Evolutionary conservation across 2,888 invertebrate genomes (phyloP).

Genomic region (Atherix ibis): DNA sequence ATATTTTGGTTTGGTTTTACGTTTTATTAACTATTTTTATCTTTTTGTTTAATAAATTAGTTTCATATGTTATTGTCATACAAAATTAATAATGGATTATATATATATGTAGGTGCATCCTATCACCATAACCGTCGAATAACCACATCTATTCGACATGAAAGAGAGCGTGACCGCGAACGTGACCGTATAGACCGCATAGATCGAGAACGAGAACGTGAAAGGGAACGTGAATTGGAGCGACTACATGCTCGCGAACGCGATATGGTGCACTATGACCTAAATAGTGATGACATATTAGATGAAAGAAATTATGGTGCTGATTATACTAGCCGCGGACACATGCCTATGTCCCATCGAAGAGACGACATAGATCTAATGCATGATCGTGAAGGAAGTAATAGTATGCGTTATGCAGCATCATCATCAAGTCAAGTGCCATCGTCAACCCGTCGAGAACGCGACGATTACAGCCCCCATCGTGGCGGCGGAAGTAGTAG

Average conservation of each 20-base stretch:
- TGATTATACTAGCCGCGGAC: conserved; percentile 23
- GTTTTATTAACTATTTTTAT: conserved; percentile 4
- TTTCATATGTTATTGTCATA: conserved; percentile 7
- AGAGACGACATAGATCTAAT: conserved; percentile 26
- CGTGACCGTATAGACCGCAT: conserved; percentile 14
- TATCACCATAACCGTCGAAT: conserved; percentile 31
- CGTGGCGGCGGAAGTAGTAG: conserved; percentile 35
- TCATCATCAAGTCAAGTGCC: conserved; percentile 18
- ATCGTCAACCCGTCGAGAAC: conserved; percentile 24
- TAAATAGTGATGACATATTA: conserved; percentile 30
- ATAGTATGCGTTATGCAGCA: conserved; percentile 20
- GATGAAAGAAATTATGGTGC: conserved; percentile 28
- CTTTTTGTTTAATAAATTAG: conserved; percentile 7
- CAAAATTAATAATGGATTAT: too few relatives aligned
- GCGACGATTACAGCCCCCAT: conserved; percentile 34
- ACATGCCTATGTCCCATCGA: conserved; percentile 15
- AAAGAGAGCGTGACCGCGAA: conserved; percentile 20
- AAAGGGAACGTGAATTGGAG: conserved; percentile 24
- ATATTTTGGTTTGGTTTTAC: not conserved
- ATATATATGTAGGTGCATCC: conserved; percentile 22
- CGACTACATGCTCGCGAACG: conserved; percentile 30
- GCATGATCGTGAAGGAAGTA: conserved; percentile 27
- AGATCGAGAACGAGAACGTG: conserved; percentile 14
- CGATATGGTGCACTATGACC: conserved; percentile 31
- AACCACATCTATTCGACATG: conserved; percentile 22